Base-by-base conservation (phyloP, 2,888 invertebrate genomes). In the Thera britannica region DNA sequence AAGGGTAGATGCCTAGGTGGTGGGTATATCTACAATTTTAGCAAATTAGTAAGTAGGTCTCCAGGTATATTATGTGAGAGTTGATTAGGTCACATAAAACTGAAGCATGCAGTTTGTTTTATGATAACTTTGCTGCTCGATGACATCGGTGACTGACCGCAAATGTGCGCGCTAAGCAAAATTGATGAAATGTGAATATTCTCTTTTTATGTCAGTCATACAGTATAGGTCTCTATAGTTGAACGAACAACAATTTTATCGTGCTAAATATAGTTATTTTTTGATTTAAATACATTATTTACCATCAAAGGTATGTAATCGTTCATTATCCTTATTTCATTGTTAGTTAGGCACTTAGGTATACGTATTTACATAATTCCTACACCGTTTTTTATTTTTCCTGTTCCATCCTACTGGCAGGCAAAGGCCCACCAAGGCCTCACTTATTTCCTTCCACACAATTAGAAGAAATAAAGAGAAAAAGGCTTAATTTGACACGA, bases 181-280 rank as follows among this genome's bases (percentile, higher is more conserved):
- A 9, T 55, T 35, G 34, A 11, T 3, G 8, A 3, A 48, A 54
- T 55, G 49, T 67, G 59, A 44, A 34, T 58, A 54, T 41, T 63
- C 36, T 56, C 52, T 59, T 46, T 61, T 60, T 58, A 49, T 58
- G 55, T 62, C 44, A 67, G 62, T 58, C 65, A 56, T 46, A 9
- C 44, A 46, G 44, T 3, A 46, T 3, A 44, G 44, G 8, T 7
- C 44, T 7, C 8, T 9, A 9, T 8, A 46, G n/a, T 56, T 58
- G 7, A 7, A 8, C n/a, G 36, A 55, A 62, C 58, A 34, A 34
- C 54, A 63, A 44, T 41, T 61, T 5, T 12, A n/a, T 56, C 56
- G 38, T 38, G 34, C 9, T 34, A 46, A 46, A 46, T 9, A 7
- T 46, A 8, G 5, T 44, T 44, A 9, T 9, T 9, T 9, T 9